These are phyloP conservation scores for Limnephilus lunatus DNA, from an alignment of 2,888 invertebrate species.

Conservation along the genomic window DNA sequence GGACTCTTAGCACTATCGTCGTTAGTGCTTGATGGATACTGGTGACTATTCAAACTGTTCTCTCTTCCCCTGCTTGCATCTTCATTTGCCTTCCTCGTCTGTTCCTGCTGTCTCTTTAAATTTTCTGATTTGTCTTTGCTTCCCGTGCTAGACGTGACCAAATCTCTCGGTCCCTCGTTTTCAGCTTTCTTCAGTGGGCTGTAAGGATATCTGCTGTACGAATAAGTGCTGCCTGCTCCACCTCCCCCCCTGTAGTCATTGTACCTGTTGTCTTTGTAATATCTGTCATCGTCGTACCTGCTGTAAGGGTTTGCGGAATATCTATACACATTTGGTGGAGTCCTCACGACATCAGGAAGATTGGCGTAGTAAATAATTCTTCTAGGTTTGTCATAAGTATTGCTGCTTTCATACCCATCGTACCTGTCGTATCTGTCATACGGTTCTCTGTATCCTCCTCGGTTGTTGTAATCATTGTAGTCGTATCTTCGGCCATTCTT, in stretches of 20 bases:
- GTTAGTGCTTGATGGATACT: slow-evolving; percentile 68
- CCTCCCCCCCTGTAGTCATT: slow-evolving; percentile 69
- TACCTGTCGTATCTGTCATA: slow-evolving; percentile 70
- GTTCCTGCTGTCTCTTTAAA: slow-evolving; percentile 72
- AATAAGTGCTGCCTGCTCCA: slow-evolving; percentile 51
- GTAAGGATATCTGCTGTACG: slow-evolving; percentile 71
- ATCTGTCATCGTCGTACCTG: slow-evolving; percentile 72
- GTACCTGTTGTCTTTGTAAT: slow-evolving; percentile 72
- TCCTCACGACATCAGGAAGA: slow-evolving; percentile 82
- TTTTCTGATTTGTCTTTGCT: slow-evolving; percentile 74
- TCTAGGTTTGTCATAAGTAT: slow-evolving; percentile 76
- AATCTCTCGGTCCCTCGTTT: slow-evolving; percentile 74
- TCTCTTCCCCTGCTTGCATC: slow-evolving; percentile 69
- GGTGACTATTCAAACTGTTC: slow-evolving; percentile 74
- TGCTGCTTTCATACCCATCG: slow-evolving; percentile 71
- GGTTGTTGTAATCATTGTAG: slow-evolving; percentile 63
- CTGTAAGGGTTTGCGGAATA: slow-evolving; percentile 75
- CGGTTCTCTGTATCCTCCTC: slow-evolving; percentile 70
- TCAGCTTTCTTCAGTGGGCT: slow-evolving; percentile 73
- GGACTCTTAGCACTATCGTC: slow-evolving; percentile 70
- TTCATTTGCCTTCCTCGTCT: slow-evolving; percentile 72
- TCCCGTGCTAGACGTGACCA: slow-evolving; percentile 72
- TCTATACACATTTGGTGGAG: slow-evolving; percentile 78
- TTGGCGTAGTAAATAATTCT: slow-evolving; percentile 85
- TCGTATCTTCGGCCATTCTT: slow-evolving; percentile 60